Evolutionary conservation across 2,888 invertebrate genomes (phyloP).

Genomic region (Gortyna flavago): DNA sequence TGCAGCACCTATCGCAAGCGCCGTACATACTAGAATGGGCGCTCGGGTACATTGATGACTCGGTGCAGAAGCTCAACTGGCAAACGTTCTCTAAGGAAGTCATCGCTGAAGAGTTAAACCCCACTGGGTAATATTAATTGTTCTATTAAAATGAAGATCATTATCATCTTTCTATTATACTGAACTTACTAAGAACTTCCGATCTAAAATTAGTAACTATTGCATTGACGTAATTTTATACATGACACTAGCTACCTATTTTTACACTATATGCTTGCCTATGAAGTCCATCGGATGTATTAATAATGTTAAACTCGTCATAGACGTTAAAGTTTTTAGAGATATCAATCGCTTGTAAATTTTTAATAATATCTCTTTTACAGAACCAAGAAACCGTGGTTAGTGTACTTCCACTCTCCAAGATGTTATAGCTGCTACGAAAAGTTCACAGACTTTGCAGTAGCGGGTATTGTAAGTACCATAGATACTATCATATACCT

Average conservation of each 20-base stretch:
- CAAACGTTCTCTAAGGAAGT: slow-evolving; percentile 78
- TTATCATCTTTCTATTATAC: neutral
- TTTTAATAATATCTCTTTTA: slow-evolving; percentile 41
- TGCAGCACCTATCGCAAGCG: slow-evolving; percentile 79
- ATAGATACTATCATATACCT: no score
- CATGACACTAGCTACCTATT: neutral
- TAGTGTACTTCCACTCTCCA: slow-evolving; percentile 87
- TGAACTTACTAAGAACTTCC: neutral
- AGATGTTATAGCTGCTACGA: slow-evolving; percentile 84
- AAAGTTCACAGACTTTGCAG: slow-evolving; percentile 84
- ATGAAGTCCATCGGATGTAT: neutral
- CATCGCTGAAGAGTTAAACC: slow-evolving; percentile 80
- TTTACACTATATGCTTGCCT: neutral
- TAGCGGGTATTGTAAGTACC: slow-evolving; percentile 83
- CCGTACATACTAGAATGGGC: slow-evolving; percentile 86
- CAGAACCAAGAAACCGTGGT: slow-evolving; percentile 82
- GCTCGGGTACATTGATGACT: slow-evolving; percentile 79
- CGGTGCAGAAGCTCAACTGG: slow-evolving; percentile 80
- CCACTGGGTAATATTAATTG: slow-evolving; percentile 74
- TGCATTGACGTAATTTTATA: neutral
- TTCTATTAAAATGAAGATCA: neutral
- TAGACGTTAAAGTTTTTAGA: neutral
- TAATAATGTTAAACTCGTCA: neutral
- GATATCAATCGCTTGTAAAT: neutral
- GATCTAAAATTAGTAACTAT: neutral